Percentiles rank a stretch among this genome's conserved stretches.
Conservation (phyloP, 2,113 vertebrate species). For the Lates calcarifer region DNA sequence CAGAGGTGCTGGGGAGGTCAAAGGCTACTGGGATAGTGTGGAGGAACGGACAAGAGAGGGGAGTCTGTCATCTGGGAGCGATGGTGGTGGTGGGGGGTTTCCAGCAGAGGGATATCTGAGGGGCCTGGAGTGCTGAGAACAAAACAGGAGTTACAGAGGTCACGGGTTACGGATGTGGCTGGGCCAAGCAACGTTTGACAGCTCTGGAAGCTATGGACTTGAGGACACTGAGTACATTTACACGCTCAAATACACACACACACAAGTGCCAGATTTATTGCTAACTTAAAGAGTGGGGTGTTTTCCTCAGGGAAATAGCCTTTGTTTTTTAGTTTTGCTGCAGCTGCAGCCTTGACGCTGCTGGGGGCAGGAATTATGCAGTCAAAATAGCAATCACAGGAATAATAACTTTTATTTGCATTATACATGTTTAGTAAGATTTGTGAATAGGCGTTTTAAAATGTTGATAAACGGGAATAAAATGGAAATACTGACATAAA, state of each 20-base stretch:
- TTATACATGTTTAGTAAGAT: background rate
- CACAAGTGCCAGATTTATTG: conserved; percentile 76
- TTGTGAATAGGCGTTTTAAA: background rate
- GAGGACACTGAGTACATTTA: conserved; percentile 63
- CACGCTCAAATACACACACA: conserved; percentile 56
- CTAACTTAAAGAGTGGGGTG: conserved; percentile 63
- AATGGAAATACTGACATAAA: background rate
- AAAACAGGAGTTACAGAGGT: conserved; percentile 80
- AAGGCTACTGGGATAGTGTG: conserved; percentile 66
- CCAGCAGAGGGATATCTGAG: conserved; percentile 57
- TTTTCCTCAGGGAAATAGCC: conserved; percentile 56
- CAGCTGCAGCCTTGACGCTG: background rate
- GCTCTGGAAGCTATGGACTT: conserved; percentile 58
- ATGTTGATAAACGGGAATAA: background rate
- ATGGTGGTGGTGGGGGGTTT: too few species aligned
- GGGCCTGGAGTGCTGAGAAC: conserved; percentile 68
- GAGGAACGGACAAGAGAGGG: conserved; percentile 53
- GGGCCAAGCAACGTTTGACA: conserved; percentile 65
- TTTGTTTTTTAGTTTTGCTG: conserved; percentile 1
- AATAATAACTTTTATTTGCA: conserved; percentile 15
- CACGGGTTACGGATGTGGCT: conserved; percentile 70
- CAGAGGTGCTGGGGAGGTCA: conserved; percentile 78
- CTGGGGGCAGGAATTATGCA: conserved; percentile 17
- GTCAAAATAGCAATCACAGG: background rate
- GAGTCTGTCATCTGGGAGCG: conserved; percentile 66